A percentile compares a stretch with the other conserved stretches of the same genome.
Conservation (phyloP, 2,113 vertebrate genomes). For the Bostrychus sinensis region DNA sequence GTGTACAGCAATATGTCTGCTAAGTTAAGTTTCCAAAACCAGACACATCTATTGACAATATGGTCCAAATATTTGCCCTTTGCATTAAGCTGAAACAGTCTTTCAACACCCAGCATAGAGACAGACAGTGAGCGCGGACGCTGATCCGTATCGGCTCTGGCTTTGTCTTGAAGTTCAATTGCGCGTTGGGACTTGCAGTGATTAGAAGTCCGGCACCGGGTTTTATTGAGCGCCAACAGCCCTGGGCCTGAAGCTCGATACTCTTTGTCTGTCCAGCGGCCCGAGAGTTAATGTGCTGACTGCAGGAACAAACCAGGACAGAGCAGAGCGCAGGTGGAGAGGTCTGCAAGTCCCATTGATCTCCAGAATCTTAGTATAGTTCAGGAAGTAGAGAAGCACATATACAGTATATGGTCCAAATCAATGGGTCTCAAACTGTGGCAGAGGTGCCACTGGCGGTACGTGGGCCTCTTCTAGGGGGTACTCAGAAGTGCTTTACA, state of each 20-base stretch:
- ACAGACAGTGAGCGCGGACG: conserved; percentile 12
- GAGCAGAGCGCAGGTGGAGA: conserved; percentile 28
- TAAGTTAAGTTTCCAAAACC: not conserved
- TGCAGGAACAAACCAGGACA: conserved; percentile 25
- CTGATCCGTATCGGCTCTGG: conserved; percentile 40
- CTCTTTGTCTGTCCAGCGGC: conserved; percentile 53
- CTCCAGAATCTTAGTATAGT: conserved; percentile 46
- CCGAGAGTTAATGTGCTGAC: conserved; percentile 58
- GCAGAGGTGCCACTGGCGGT: no score
- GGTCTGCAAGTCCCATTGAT: conserved; percentile 56
- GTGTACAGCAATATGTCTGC: no score
- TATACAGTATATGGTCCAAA: conserved; percentile 42
- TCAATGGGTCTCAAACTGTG: not conserved
- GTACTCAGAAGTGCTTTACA: no score
- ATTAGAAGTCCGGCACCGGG: conserved; percentile 60
- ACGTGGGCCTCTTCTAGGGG: no score
- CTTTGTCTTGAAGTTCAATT: conserved; percentile 61
- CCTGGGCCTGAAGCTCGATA: conserved; percentile 51
- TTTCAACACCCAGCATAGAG: not conserved
- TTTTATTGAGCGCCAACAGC: conserved; percentile 54
- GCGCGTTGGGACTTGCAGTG: conserved; percentile 47
- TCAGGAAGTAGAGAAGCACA: conserved; percentile 36
- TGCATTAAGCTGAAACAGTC: conserved; percentile 3
- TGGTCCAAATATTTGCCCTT: not conserved
- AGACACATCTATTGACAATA: conserved; percentile 1